Evolutionary conservation across 2,113 vertebrate genomes (phyloP).

Genomic region (Oryzias melastigma): DNA sequence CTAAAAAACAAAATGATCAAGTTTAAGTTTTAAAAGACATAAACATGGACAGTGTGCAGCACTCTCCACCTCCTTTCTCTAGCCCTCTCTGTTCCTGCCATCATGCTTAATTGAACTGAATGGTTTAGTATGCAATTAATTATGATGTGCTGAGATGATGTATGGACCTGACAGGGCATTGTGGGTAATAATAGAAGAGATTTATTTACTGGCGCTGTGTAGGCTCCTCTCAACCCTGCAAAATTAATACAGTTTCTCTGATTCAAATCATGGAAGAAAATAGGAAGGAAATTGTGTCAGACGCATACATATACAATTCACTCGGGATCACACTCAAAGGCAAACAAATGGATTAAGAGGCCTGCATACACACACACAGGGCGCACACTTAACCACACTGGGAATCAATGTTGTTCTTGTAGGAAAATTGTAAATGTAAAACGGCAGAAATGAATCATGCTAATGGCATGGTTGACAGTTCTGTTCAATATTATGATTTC

Average conservation of each 20-base stretch:
- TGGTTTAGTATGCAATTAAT: conserved; percentile 81
- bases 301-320: conserved; percentile 57
- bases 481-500: conserved; percentile 83
- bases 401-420: conserved; percentile 80
- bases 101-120: conserved; percentile 78
- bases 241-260: conserved; percentile 79
- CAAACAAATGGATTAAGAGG: conserved; percentile 48
- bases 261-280: conserved; percentile 81
- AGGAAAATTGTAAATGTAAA: conserved; percentile 80
- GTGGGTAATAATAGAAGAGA: conserved; percentile 79
- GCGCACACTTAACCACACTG: conserved; percentile 35
- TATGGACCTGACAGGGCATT: conserved; percentile 77
- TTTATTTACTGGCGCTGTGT: conserved; percentile 75
- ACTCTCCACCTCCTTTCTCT: conserved; percentile 11
- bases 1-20: conserved; percentile 20
- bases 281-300: conserved; percentile 78
- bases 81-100: conserved; percentile 55
- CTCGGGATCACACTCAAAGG: conserved; percentile 50
- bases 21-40: conserved; percentile 31
- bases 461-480: conserved; percentile 82
- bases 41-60: conserved; percentile 23
- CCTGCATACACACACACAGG: conserved; percentile 18
- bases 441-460: conserved; percentile 81
- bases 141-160: conserved; percentile 79
- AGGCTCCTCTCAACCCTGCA: conserved; percentile 64